Evolutionary conservation across 2,113 vertebrate species (phyloP), one percentile per base, ranked within the genome.

Genomic region (Syngnathus floridae): DNA sequence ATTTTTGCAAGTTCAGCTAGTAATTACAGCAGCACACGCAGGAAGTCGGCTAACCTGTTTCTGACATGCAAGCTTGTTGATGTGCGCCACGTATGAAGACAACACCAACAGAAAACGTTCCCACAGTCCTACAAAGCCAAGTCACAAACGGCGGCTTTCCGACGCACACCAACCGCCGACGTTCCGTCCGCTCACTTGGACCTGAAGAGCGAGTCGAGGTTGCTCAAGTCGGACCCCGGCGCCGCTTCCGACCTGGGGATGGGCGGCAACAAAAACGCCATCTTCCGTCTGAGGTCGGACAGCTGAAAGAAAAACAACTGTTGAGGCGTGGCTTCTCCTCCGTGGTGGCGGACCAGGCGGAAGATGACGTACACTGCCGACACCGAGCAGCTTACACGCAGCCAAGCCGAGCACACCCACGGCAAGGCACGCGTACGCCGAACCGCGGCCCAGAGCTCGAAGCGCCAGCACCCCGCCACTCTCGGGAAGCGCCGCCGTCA

Each of bases 361-460:
- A 21, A 4, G 40, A 4, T 0, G 12, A 43, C 59, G 3, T 61
- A 61, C 59, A 13, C 40, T 26, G 40, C 4, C 12, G 7, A 61
- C 59, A 7, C 40, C 40, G n/a, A 61, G 59, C 21, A 61, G 38
- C 40, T 61, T 61, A 5, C 59, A 61, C 6, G 8, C 59, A 5
- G 5, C 14, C 2, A 61, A 26, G 21, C 59, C 16, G 5, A 61
- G 59, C 5, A 61, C 38, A 6, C 59, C 59, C 59, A 61, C 40
- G 21, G 38, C 40, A 7, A 38, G 43, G n/a, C n/a, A 43, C 17
- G 59, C 40, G 21, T 61, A 61, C 21, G 14, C 13, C 3, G 59
- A 43, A 7, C 59, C 59, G 16, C 59, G 38, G 12, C 59, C 59
- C 38, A 61, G 59, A 14, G 59, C 59, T 14, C 59, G 59, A 40